Conservation (phyloP, 2,797 vertebrate species). For the Fratercula arctica region DNA sequence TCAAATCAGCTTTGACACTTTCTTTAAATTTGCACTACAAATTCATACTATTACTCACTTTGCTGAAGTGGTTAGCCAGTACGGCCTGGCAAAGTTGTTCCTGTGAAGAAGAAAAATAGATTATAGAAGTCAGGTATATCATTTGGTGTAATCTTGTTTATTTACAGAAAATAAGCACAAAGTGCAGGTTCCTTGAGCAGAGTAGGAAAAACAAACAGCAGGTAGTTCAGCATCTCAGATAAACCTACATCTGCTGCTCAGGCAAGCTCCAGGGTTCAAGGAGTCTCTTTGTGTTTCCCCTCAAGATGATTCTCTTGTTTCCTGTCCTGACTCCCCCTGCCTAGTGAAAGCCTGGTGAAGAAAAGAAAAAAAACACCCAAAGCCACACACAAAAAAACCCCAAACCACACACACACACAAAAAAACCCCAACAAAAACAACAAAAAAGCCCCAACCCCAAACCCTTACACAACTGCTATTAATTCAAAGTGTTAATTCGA, state of each 20-base stretch:
- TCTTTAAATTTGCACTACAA: slow-evolving; percentile 26
- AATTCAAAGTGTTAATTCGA: not conserved
- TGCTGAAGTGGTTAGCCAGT: slow-evolving; percentile 23
- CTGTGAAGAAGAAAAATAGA: slow-evolving; percentile 12
- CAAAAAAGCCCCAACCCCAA: not conserved
- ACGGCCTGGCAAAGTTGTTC: not conserved
- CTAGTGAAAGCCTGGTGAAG: not conserved
- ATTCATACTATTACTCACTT: slow-evolving; percentile 26
- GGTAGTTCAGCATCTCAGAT: not conserved
- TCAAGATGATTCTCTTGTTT: not conserved
- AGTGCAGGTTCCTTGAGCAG: slow-evolving; percentile 9
- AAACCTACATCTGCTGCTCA: not conserved
- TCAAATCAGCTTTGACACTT: slow-evolving; percentile 2
- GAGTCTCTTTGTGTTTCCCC: not conserved
- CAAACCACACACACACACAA: not conserved
- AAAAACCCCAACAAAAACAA: rapidly evolving
- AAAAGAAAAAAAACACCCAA: not conserved
- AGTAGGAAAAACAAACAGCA: slow-evolving; percentile 19
- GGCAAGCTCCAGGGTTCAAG: rapidly evolving
- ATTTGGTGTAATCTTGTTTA: slow-evolving; percentile 49
- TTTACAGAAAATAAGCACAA: slow-evolving; percentile 43
- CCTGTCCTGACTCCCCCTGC: not conserved
- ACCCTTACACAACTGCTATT: not conserved
- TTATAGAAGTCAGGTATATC: slow-evolving; percentile 1
- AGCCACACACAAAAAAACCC: no score